phyloP scores from a whole-genome alignment of 1,140 invertebrate species.

The Wiebesia pumilae region DNA sequence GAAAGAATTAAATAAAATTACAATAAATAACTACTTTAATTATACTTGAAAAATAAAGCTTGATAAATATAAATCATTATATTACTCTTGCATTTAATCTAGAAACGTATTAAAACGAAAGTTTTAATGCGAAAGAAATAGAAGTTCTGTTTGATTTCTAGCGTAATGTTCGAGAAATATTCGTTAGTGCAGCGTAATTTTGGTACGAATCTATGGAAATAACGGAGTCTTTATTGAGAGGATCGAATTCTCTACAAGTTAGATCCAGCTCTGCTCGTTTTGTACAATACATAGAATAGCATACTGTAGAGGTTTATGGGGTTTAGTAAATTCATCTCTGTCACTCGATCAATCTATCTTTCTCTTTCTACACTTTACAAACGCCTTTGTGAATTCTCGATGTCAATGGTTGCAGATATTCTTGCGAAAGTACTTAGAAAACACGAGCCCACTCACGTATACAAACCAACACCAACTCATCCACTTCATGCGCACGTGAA shows the following conservation, averaged over 20 bases:
- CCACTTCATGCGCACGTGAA: no score
- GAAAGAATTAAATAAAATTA: no score
- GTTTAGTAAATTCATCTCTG: background rate
- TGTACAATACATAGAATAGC: background rate
- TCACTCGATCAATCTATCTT: background rate
- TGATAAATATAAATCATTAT: no score
- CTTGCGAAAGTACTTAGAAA: background rate
- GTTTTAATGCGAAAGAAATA: background rate
- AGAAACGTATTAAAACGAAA: no score
- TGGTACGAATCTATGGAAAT: conserved; percentile 26
- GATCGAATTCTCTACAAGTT: conserved; percentile 13
- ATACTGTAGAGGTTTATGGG: conserved; percentile 1
- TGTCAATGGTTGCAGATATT: background rate
- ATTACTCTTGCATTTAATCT: no score
- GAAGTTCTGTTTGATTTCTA: background rate
- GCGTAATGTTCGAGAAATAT: background rate
- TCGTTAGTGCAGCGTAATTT: conserved; percentile 16
- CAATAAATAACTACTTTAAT: no score
- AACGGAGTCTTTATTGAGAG: conserved; percentile 12
- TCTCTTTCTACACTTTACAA: background rate
- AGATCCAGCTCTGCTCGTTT: background rate
- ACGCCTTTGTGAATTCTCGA: background rate
- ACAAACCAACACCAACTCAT: background rate
- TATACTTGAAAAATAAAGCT: no score
- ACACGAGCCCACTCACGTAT: background rate